A percentile compares a stretch with the other conserved stretches of the same genome.
phyloP scores from a whole-genome alignment of 2,888 invertebrate species.

The Eucera pruinosa region DNA sequence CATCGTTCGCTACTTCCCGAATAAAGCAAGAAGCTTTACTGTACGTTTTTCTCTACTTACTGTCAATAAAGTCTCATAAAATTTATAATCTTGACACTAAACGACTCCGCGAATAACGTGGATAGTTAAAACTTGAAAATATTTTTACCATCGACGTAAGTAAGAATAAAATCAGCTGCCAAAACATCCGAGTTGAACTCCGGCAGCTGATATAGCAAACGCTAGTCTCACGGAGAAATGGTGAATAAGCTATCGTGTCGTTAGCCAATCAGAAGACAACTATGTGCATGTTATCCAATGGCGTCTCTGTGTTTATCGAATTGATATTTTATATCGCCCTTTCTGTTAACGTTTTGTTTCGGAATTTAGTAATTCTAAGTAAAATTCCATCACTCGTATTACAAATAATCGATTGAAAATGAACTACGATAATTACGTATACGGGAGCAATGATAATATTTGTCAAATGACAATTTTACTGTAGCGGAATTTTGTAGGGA shows the following conservation, averaged over 20 bases:
- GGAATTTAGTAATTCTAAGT: not conserved
- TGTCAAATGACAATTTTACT: no score
- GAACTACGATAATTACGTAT: no score
- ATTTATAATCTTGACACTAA: slow-evolving; percentile 24
- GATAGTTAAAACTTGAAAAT: slow-evolving; percentile 37
- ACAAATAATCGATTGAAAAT: not conserved
- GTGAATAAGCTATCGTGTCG: slow-evolving; percentile 37
- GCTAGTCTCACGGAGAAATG: slow-evolving; percentile 68
- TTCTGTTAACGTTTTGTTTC: slow-evolving; percentile 2
- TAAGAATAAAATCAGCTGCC: slow-evolving; percentile 76
- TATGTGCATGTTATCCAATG: slow-evolving; percentile 39
- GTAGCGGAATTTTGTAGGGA: no score
- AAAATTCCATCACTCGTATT: not conserved
- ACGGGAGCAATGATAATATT: no score
- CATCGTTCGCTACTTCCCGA: slow-evolving; percentile 69
- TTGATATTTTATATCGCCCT: slow-evolving; percentile 40
- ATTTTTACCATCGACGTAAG: slow-evolving; percentile 44
- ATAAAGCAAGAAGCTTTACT: slow-evolving; percentile 64
- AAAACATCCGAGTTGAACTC: slow-evolving; percentile 73
- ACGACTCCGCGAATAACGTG: slow-evolving; percentile 1
- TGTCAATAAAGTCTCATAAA: slow-evolving; percentile 7
- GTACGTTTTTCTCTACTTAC: slow-evolving; percentile 25
- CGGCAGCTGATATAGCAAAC: slow-evolving; percentile 68
- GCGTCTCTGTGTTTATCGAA: slow-evolving; percentile 45
- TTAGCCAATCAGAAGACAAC: slow-evolving; percentile 55